Percentiles rank a stretch among this genome's conserved stretches.
Evolutionary conservation across 2,888 invertebrate genomes (phyloP).

Genomic region (Drosophila greeni): DNA sequence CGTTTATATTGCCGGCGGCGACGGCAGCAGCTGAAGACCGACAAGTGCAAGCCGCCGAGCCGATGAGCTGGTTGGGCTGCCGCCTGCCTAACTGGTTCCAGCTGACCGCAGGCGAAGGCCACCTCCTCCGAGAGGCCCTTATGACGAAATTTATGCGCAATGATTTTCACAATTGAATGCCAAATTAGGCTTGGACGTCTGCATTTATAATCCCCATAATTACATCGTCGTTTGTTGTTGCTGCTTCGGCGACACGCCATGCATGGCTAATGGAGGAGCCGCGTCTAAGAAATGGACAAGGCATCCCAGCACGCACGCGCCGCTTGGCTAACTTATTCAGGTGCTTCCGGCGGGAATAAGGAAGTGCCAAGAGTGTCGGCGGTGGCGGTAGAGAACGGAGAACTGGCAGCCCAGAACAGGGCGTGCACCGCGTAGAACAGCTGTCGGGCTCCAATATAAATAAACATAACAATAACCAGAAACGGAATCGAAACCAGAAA

Average conservation of each 20-base stretch:
- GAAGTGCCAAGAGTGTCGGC: slow-evolving; percentile 30
- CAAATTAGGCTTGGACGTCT: slow-evolving; percentile 58
- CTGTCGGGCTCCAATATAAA: slow-evolving; percentile 18
- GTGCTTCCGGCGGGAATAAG: slow-evolving; percentile 58
- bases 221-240: slow-evolving; percentile 35
- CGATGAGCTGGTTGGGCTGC: slow-evolving; percentile 25
- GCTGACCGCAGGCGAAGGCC: slow-evolving; percentile 63
- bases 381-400: not conserved
- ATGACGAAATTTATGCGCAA: slow-evolving; percentile 61
- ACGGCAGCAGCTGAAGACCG: slow-evolving; percentile 41
- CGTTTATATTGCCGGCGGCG: slow-evolving; percentile 22
- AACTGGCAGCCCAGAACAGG: slow-evolving; percentile 1
- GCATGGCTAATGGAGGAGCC: slow-evolving; percentile 56
- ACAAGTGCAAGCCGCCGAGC: slow-evolving; percentile 54
- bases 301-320: slow-evolving; percentile 61
- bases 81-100: slow-evolving; percentile 43
- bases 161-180: slow-evolving; percentile 62
- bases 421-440: slow-evolving; percentile 28
- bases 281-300: slow-evolving; percentile 53
- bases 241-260: slow-evolving; percentile 48
- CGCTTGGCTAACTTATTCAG: slow-evolving; percentile 40
- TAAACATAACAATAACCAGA: slow-evolving; percentile 28
- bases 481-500: slow-evolving; percentile 6
- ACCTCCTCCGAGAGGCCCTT: slow-evolving; percentile 37
- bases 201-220: slow-evolving; percentile 60